Evolutionary conservation across 1,140 invertebrate genomes (phyloP), one percentile per base, ranked within the genome.

Genomic region (Scaptomyza hsui): DNA sequence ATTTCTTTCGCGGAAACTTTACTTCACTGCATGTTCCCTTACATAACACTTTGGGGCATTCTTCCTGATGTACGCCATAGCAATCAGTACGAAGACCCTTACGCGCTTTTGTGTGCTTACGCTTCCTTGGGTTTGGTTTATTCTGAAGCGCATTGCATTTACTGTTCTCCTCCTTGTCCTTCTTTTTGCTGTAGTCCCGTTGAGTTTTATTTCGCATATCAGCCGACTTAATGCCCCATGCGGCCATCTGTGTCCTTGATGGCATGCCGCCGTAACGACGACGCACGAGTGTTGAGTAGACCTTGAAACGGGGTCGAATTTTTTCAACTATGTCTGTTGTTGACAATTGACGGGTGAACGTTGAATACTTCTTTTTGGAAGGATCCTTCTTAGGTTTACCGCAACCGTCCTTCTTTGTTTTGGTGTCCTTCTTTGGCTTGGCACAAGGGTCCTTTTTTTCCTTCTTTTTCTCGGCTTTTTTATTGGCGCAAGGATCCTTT

Each of bases 351-450:
- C 24, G 42, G 6, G 62, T 5, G n/a, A 29, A 39, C 0, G 82
- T 86, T 0, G 81, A 85, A 37, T 56, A 83, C 18, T 81, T 81
- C 16, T 73, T 73, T 19, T 73, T 68, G 56, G 51, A 55, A 0
- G 70, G 32, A n/a, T 32, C 45, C 29, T 60, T 49, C 18, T 65
- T 42, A 4, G 16, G 21, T 49, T 78, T 78, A 5, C n/a, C 72
- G 6, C 69, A 72, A 1, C 53, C 48, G 10, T 74, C 73, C 10
- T 75, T 63, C 10, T 62, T 69, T n/a, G n/a, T n/a, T n/a, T 0
- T 12, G 32, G 12, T 18, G 29, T 9, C 32, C 18, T 44, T 60
- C 19, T 72, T 70, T 2, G 44, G 60, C 13, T 76, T 73, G 12
- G 24, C 75, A 16, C 72, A 76, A 2, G 74, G 71, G 26, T 77